Evolutionary conservation across 2,888 invertebrate genomes (phyloP), one percentile per base, ranked within the genome.

Genomic region (Agrochola macilenta): DNA sequence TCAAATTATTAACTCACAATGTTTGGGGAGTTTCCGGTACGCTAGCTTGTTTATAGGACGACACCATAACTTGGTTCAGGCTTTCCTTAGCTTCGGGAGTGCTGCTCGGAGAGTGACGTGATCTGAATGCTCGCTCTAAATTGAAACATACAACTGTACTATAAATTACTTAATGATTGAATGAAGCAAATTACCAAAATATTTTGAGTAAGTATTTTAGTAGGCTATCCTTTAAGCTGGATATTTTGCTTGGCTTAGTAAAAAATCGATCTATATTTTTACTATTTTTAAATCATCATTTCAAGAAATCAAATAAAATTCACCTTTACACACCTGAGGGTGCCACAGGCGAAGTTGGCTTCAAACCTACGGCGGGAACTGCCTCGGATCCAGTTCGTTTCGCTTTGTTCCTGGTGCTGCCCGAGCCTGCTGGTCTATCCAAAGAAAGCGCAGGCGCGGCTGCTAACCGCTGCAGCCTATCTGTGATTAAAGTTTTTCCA

Each of bases 241-340:
- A 52, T 17, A 26, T 35, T 12, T 66, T 64, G 54, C n/a, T 23
- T 17, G 5, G 14, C 14, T 39, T 39, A 8, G 1, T 39, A 52
- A 43, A 30, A 20, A 43, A 49, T 7, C 23, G 17, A 54, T 23
- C 35, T 0, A 17, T 0, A 5, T 9, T 57, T 26, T 20, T 35
- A 35, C 30, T 2, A 35, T 35, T 23, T 14, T 30, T n/a, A 17
- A 26, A 49, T 63, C 20, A 8, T 49, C 5, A 64, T 64, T 68
- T 73, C 78, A 78, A 81, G 43, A 82, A 77, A 71, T 81, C 65
- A 86, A 90, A 87, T 82, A 86, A 86, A 93, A 95, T 95, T 95
- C 95, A 95, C 95, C 95, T 95, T 95, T 95, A 96, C 96, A 94
- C 94, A 96, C 96, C 96, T 96, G 93, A 88, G 87, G 92, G 89